phyloP scores from a whole-genome alignment of 2,888 invertebrate genomes.

The Dryadula phaetusa region DNA sequence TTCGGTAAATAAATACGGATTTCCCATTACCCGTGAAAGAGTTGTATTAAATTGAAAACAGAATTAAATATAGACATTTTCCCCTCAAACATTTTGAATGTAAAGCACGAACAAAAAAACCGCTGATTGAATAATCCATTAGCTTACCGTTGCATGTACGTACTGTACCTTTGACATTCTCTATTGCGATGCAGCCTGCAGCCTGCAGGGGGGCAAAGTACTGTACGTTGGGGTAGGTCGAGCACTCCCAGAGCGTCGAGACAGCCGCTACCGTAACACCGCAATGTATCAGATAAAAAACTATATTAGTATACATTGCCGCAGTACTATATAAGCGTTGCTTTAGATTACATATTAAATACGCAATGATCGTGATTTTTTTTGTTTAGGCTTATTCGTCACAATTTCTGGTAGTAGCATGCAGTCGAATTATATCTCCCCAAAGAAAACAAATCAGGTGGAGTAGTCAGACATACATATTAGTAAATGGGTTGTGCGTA shows the following conservation, averaged over 20 bases:
- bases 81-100: slow-evolving; percentile 31
- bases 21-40: neutral
- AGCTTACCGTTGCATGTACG: slow-evolving; percentile 33
- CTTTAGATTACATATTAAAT: slow-evolving; percentile 1
- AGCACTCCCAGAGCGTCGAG: slow-evolving; percentile 61
- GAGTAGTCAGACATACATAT: slow-evolving; percentile 49
- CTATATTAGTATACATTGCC: slow-evolving; percentile 48
- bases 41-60: slow-evolving; percentile 12
- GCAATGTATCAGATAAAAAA: neutral
- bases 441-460: slow-evolving; percentile 68
- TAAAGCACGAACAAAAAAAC: slow-evolving; percentile 38
- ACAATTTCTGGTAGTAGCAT: slow-evolving; percentile 49
- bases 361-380: slow-evolving; percentile 50
- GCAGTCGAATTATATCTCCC: slow-evolving; percentile 73
- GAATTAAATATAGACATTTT: slow-evolving; percentile 14
- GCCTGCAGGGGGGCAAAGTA: slow-evolving; percentile 58
- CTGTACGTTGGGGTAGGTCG: slow-evolving; percentile 76
- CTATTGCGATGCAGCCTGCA: slow-evolving; percentile 56
- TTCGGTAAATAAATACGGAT: neutral
- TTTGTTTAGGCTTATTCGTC: neutral
- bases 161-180: slow-evolving; percentile 38
- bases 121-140: slow-evolving; percentile 44
- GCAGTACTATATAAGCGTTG: neutral
- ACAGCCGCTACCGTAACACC: slow-evolving; percentile 56
- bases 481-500: slow-evolving; percentile 36